These are phyloP conservation scores for Montipora efflorescens DNA, from an alignment of 64 coral and sea anemone genomes.

Conservation along the genomic window DNA sequence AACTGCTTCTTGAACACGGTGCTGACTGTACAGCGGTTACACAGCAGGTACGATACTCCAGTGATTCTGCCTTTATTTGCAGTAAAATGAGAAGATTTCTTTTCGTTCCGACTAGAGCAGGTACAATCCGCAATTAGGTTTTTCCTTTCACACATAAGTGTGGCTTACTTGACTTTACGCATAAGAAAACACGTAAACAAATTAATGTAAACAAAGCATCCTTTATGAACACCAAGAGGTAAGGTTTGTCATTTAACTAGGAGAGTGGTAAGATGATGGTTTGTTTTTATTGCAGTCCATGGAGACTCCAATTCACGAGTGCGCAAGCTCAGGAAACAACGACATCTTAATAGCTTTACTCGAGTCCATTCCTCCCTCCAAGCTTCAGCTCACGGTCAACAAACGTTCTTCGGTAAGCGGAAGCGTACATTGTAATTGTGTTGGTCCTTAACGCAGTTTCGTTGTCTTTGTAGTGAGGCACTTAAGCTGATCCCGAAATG, in stretches of 20 bases:
- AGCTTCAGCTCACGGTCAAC: constrained; percentile 79
- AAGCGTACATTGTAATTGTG: too few relatives aligned
- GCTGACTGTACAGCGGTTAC: constrained; percentile 87
- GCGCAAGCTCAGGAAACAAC: constrained; percentile 90
- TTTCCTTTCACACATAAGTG: too few relatives aligned
- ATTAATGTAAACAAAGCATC: too few relatives aligned
- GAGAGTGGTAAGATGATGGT: neutral
- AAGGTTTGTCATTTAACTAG: neutral
- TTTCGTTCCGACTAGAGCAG: too few relatives aligned
- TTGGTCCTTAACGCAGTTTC: too few relatives aligned
- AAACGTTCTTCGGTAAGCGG: constrained; percentile 78
- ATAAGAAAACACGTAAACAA: too few relatives aligned
- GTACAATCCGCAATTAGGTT: too few relatives aligned
- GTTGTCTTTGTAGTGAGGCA: neutral
- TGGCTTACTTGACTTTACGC: too few relatives aligned
- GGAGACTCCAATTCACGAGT: constrained; percentile 90
- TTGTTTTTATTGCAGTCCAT: constrained; percentile 52
- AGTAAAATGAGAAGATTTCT: too few relatives aligned
- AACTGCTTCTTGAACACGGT: constrained; percentile 69
- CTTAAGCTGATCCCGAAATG: neutral
- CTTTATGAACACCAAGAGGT: too few relatives aligned
- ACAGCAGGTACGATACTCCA: constrained; percentile 53
- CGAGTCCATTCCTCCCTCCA: constrained; percentile 62
- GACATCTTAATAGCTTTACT: constrained; percentile 74
- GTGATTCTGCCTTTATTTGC: neutral